These are phyloP conservation scores for Linnaemya vulpina DNA, from an alignment of 2,888 invertebrate species.

Conservation along the genomic window DNA sequence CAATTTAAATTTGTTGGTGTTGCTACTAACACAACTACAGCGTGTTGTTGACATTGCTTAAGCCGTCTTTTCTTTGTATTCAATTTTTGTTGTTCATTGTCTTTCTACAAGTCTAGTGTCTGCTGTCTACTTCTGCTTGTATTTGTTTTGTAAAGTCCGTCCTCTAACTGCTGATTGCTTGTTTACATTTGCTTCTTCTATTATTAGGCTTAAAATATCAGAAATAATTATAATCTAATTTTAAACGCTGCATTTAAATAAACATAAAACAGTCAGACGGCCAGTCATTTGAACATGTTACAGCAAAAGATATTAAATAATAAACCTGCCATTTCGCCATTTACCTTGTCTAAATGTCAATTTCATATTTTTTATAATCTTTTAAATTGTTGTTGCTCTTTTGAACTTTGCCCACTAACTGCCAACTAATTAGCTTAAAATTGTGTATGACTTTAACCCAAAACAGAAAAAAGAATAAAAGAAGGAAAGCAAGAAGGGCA, in stretches of 20 bases:
- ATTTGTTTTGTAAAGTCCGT: neutral
- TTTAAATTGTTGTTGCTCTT: conserved; percentile 18
- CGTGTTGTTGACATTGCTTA: conserved; percentile 18
- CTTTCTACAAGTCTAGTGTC: conserved; percentile 12
- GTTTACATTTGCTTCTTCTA: conserved; percentile 40
- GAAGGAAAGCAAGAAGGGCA: too few species aligned
- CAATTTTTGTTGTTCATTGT: conserved; percentile 24
- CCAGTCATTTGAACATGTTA: conserved; percentile 25
- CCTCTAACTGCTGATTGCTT: conserved; percentile 30
- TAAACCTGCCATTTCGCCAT: conserved; percentile 34
- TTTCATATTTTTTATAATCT: conserved; percentile 29
- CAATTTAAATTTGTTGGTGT: conserved; percentile 1
- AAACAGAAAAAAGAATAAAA: neutral
- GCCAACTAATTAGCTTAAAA: conserved; percentile 60
- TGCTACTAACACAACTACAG: neutral
- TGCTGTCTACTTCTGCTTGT: neutral
- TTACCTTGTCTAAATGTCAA: conserved; percentile 66
- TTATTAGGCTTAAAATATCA: conserved; percentile 66
- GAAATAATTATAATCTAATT: conserved; percentile 61
- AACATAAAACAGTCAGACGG: conserved; percentile 19
- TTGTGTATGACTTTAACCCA: neutral
- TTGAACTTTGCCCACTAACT: neutral
- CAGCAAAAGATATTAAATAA: neutral
- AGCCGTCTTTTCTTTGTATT: neutral
- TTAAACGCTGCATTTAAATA: conserved; percentile 47